Conservation (phyloP, 2,113 vertebrate species). For the Verasper variegatus region DNA sequence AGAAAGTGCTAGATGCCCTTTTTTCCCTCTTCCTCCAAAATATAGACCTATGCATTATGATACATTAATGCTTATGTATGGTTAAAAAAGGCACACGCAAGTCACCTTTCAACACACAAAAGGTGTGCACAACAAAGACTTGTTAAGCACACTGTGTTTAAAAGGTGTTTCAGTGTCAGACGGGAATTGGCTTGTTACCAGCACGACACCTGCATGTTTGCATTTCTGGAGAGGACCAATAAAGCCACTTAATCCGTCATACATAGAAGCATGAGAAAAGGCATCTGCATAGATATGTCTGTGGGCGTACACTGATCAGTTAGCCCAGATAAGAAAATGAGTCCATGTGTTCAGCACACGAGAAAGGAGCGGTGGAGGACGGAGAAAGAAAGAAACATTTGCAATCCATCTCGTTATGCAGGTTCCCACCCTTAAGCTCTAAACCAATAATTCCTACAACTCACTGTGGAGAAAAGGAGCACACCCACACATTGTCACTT, state of each 20-base stretch:
- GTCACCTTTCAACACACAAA: neutral
- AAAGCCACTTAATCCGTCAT: conserved; percentile 20
- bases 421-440: conserved; percentile 46
- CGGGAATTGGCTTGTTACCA: conserved; percentile 51
- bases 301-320: conserved; percentile 23
- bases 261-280: conserved; percentile 3
- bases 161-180: conserved; percentile 25
- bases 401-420: conserved; percentile 21
- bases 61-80: neutral
- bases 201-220: conserved; percentile 69
- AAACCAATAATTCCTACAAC: conserved; percentile 18
- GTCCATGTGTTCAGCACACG: neutral
- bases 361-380: neutral
- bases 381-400: neutral
- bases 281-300: conserved; percentile 37
- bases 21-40: neutral
- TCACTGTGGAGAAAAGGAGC: conserved; percentile 24
- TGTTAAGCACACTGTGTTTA: conserved; percentile 2
- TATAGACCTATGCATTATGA: neutral
- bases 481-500: conserved; percentile 26
- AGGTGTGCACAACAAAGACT: neutral
- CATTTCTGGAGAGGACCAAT: conserved; percentile 58
- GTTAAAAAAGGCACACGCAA: neutral
- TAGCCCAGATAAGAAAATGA: conserved; percentile 40
- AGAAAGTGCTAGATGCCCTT: neutral